Base-by-base conservation (phyloP, 2,113 vertebrate genomes). In the Tragelaphus buxtoni region DNA sequence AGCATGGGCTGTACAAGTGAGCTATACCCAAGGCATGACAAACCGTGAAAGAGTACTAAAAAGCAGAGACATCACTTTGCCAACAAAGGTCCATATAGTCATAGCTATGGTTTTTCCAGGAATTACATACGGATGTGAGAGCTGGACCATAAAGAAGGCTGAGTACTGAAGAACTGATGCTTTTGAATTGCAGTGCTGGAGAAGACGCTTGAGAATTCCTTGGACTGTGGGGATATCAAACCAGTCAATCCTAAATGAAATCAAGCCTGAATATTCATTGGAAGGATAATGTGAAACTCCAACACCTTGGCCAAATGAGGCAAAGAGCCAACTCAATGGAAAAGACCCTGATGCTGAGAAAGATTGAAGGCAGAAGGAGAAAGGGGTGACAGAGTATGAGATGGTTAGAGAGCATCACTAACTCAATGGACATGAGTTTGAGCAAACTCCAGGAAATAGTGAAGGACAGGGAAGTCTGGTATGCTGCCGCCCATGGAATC, bases 41-140 rank as follows among this genome's bases (percentile, higher is more conserved):
- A 35, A 69, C n/a, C 0, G 0, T 35, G 65, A 39, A 11, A 69
- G 9, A 0, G 0, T 35, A 22, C n/a, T 69, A 35, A 69, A 35
- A 69, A 69, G 4, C n/a, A 69, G n/a, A 69, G n/a, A 35, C 9
- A 11, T 35, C 18, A 35, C 18, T 5, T 69, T 69, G 2, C 63
- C 63, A 69, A 69, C 4, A 69, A 69, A 69, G n/a, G 8, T 69
- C n/a, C n/a, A 35, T 69, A 69, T 5, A 35, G 4, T 35, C 35
- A 35, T 35, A 35, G n/a, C 18, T 35, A 22, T 69, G n/a, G 9
- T 22, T 69, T 69, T 35, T 69, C 63, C 4, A 35, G 63, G 5
- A 35, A 69, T 35, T 35, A 22, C n/a, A 35, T 35, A 35, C 2
- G n/a, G n/a, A 69, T 35, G n/a, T 69, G 63, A 69, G 18, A 69